A percentile compares a stretch with the other conserved stretches of the same genome.
Evolutionary conservation across 2,113 vertebrate species (phyloP).

Genomic region (Burhinus oedicnemus): DNA sequence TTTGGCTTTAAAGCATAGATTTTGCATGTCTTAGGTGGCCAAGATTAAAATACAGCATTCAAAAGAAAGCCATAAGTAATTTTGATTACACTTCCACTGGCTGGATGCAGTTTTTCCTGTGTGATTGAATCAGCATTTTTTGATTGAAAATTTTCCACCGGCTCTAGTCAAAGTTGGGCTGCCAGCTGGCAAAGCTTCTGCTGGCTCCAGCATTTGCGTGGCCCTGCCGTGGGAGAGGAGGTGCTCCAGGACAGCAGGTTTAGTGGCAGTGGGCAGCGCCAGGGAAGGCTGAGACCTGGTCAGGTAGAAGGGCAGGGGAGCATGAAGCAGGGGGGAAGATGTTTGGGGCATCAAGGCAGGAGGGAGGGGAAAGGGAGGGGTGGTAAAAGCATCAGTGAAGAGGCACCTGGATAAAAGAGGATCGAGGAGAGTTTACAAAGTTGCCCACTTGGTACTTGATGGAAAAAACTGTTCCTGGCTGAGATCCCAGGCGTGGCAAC

Average conservation of each 20-base stretch:
- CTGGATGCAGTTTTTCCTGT: background rate
- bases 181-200: constrained; percentile 12
- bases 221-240: background rate
- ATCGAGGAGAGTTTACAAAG: background rate
- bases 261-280: background rate
- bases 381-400: background rate
- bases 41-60: constrained; percentile 11
- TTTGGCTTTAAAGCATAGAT: background rate
- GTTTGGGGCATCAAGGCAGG: background rate
- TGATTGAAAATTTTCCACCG: background rate
- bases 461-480: background rate
- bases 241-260: background rate
- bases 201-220: background rate
- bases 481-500: background rate
- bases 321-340: background rate
- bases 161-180: background rate
- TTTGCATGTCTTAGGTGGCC: background rate
- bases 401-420: background rate
- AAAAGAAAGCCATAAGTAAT: constrained; percentile 43
- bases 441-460: background rate
- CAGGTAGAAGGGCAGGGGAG: background rate
- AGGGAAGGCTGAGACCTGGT: background rate
- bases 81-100: constrained; percentile 19
- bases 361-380: background rate
- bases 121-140: constrained; percentile 33